Conservation (phyloP, 2,888 invertebrate genomes). For the Biston stratarius region DNA sequence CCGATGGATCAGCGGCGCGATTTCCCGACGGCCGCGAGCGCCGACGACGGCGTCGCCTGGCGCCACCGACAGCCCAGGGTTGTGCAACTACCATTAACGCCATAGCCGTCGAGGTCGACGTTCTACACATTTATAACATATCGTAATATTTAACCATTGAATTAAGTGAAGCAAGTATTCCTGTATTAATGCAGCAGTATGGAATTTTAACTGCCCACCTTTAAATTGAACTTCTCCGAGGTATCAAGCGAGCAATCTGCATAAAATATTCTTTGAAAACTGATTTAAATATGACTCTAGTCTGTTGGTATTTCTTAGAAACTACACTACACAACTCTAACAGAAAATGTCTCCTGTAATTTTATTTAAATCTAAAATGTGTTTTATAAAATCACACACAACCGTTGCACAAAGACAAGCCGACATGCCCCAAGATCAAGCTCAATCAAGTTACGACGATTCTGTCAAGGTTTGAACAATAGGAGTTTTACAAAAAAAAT, state of each 20-base stretch:
- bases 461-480: slow-evolving; percentile 22
- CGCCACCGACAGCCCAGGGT: slow-evolving; percentile 69
- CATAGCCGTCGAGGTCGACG: slow-evolving; percentile 76
- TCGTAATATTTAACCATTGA: slow-evolving; percentile 56
- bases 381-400: not conserved
- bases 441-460: slow-evolving; percentile 20
- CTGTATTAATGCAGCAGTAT: slow-evolving; percentile 42
- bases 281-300: slow-evolving; percentile 5
- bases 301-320: not conserved
- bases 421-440: slow-evolving; percentile 16
- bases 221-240: slow-evolving; percentile 29
- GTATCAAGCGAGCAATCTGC: not conserved
- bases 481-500: slow-evolving; percentile 9
- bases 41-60: slow-evolving; percentile 61
- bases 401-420: slow-evolving; percentile 8
- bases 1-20: slow-evolving; percentile 82
- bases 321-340: not conserved
- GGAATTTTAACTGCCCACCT: slow-evolving; percentile 14
- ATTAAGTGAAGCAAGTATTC: slow-evolving; percentile 50
- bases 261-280: slow-evolving; percentile 2
- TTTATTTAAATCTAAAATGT: not conserved
- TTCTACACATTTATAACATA: slow-evolving; percentile 66
- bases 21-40: slow-evolving; percentile 72
- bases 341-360: not conserved
- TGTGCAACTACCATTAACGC: slow-evolving; percentile 78